Percentiles rank a stretch among this genome's conserved stretches.
Evolutionary conservation across 1,140 invertebrate species (phyloP).

Genomic region (Drosophila orosa): DNA sequence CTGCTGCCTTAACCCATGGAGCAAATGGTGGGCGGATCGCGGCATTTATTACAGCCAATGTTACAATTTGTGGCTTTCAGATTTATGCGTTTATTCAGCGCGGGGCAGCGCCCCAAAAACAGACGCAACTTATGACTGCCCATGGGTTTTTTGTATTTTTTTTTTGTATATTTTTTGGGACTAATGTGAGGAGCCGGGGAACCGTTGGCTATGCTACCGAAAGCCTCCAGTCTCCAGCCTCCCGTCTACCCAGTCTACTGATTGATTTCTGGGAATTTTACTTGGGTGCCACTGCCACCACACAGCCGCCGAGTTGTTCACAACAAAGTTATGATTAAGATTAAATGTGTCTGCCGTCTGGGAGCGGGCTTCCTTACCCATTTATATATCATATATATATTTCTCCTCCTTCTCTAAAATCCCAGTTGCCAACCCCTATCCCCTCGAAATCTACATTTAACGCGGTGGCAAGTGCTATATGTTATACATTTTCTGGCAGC

Average conservation of each 20-base stretch:
- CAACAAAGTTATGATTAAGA: conserved; percentile 81
- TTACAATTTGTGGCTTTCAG: conserved; percentile 82
- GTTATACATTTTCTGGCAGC: conserved; percentile 48
- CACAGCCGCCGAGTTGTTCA: conserved; percentile 43
- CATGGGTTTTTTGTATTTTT: conserved; percentile 10
- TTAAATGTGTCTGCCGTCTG: conserved; percentile 56
- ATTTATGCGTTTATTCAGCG: conserved; percentile 77
- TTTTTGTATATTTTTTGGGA: conserved; percentile 1
- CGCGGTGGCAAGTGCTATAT: conserved; percentile 73
- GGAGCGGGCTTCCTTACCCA: conserved; percentile 34
- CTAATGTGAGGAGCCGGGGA: conserved; percentile 18
- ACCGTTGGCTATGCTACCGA: conserved; percentile 72
- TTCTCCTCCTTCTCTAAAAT: background rate
- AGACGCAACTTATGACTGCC: conserved; percentile 72
- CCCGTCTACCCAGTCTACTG: conserved; percentile 53
- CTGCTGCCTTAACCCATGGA: conserved; percentile 41
- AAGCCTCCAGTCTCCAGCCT: conserved; percentile 40
- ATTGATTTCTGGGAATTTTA: conserved; percentile 79
- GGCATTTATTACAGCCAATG: conserved; percentile 84
- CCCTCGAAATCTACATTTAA: conserved; percentile 22
- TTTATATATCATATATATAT: conserved; percentile 13
- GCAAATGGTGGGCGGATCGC: conserved; percentile 83
- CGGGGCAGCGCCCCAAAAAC: conserved; percentile 56
- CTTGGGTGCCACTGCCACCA: conserved; percentile 49
- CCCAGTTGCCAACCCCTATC: background rate